phyloP scores from a whole-genome alignment of 2,113 vertebrate genomes.

The Hoplias malabaricus region DNA sequence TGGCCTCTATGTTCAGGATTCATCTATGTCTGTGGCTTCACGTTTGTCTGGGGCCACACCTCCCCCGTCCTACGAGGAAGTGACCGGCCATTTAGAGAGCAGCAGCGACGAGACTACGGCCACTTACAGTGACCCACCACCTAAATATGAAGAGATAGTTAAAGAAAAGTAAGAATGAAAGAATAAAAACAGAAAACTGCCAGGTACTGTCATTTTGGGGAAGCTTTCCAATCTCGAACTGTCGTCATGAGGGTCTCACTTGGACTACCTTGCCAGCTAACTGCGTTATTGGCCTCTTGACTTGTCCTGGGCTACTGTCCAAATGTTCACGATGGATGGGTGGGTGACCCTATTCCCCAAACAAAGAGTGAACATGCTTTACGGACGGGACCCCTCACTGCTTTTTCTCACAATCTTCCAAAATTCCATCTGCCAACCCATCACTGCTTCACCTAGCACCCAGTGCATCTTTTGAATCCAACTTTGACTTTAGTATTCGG shows the following conservation, averaged over 20 bases:
- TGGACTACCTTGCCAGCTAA: background rate
- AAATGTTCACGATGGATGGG: background rate
- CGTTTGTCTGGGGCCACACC: slow-evolving; percentile 84
- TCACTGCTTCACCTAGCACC: background rate
- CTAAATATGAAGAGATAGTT: slow-evolving; percentile 89
- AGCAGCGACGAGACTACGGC: slow-evolving; percentile 78
- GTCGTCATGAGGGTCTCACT: background rate
- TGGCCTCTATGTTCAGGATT: slow-evolving; percentile 77
- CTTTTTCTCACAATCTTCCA: slow-evolving; percentile 5
- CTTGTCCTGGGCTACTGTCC: background rate
- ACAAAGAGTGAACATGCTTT: background rate
- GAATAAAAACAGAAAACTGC: background rate
- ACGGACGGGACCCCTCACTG: background rate
- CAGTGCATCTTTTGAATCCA: background rate
- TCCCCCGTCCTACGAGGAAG: slow-evolving; percentile 87
- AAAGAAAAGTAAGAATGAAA: slow-evolving; percentile 62
- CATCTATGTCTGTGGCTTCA: slow-evolving; percentile 72
- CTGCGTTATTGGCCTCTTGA: slow-evolving; percentile 10
- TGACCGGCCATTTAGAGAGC: slow-evolving; percentile 82
- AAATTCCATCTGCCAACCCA: slow-evolving; percentile 2
- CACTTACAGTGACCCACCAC: slow-evolving; percentile 82
- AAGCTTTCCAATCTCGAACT: slow-evolving; percentile 16
- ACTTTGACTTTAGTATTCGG: background rate
- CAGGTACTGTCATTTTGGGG: background rate
- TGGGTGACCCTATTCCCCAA: slow-evolving; percentile 1